Evolutionary conservation across 2,113 vertebrate genomes (phyloP), one percentile per base, ranked within the genome.

Genomic region (Amphilophus citrinellus): DNA sequence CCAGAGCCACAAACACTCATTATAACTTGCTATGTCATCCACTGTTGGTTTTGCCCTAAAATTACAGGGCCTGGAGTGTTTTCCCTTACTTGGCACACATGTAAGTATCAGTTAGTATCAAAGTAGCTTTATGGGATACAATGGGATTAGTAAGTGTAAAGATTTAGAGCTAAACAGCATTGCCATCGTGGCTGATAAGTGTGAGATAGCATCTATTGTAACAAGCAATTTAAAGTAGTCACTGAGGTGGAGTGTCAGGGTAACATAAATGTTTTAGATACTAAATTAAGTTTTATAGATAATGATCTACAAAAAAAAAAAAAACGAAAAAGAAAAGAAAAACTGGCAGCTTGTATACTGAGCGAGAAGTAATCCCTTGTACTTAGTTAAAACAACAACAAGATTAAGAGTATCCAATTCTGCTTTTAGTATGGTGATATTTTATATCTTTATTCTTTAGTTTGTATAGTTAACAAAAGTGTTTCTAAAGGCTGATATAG

Each of bases 71-170:
- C 90, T 77, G 78, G 8, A 87, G 92, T 92, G 88, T 94, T 94
- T 95, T 91, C 87, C 87, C 91, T 93, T 88, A 94, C 91, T 91
- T 61, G 78, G 87, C 91, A 91, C 90, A 89, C 88, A 42, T 93
- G 88, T 94, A 95, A 92, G 89, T 90, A 86, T 92, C 77, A 92
- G 92, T 93, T 92, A 90, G 94, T 81, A 88, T 93, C 88, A 92
- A 93, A 92, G 88, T 89, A 83, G 91, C 89, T 90, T 94, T 87
- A 73, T 87, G 89, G 71, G 86, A 88, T 77, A 94, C 90, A 92
- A 87, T 85, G 85, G 87, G 92, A 93, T 95, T 93, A 92, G 89
- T 59, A 83, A 86, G 90, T 89, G 90, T 90, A 86, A 89, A 91
- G 91, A 88, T 88, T 80, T 87, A 39, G 87, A 86, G 82, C 84